Conservation (phyloP, 2,797 vertebrate species). For the Iguana delicatissima region DNA sequence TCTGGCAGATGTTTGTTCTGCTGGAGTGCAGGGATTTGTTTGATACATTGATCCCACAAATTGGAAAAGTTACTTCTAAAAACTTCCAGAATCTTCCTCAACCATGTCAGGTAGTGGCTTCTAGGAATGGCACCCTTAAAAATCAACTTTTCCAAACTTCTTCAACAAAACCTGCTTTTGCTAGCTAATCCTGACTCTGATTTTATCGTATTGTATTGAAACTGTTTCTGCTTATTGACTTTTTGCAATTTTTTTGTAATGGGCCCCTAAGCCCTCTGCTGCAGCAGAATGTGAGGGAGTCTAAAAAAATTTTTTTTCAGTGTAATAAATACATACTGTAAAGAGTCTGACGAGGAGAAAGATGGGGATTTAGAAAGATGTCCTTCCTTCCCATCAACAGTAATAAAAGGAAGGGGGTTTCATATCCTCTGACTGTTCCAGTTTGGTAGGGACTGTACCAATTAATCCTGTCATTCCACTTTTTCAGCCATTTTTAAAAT, state of each 20-base stretch:
- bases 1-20: neutral
- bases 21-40: too few relatives aligned
- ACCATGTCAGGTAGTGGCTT: neutral
- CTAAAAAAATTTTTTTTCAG: neutral
- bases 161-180: neutral
- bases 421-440: too few relatives aligned
- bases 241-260: neutral
- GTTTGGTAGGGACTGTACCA: too few relatives aligned
- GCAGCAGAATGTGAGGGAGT: neutral
- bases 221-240: neutral
- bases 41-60: neutral
- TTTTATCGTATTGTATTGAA: neutral
- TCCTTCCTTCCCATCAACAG: neutral
- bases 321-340: neutral
- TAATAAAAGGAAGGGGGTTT: neutral
- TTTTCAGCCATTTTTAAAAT: neutral
- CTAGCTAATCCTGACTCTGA: neutral
- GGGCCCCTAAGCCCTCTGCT: neutral
- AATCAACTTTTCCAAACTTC: neutral
- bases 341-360: neutral
- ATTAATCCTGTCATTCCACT: too few relatives aligned
- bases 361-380: constrained; percentile 8
- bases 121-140: too few relatives aligned
- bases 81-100: neutral
- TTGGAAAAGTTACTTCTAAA: too few relatives aligned